Conservation (phyloP, 2,888 invertebrate species). For the Xestoiulus laeticollis region DNA sequence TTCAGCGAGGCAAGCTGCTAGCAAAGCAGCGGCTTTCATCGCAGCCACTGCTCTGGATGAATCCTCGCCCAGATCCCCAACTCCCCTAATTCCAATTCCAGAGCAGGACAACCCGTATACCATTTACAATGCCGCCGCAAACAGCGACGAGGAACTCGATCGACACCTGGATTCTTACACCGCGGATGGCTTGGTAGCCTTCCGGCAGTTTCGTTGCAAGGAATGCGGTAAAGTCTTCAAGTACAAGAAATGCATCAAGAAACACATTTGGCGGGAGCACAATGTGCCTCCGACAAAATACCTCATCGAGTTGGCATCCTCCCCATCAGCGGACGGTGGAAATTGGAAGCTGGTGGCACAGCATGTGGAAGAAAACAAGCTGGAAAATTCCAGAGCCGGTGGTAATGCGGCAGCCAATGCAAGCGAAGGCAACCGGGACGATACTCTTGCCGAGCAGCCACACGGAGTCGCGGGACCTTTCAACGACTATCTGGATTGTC, state of each 20-base stretch:
- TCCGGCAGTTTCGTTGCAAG: conserved; percentile 16
- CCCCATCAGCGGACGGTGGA: background rate
- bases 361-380: background rate
- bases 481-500: conserved; percentile 47
- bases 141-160: conserved; percentile 41
- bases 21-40: conserved; percentile 42
- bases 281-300: background rate
- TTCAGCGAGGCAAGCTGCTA: conserved; percentile 44
- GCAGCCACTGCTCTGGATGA: background rate
- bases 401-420: background rate
- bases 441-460: background rate
- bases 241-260: conserved; percentile 27
- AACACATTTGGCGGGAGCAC: conserved; percentile 44
- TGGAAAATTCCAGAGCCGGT: background rate
- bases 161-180: conserved; percentile 42
- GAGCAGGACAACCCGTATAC: background rate
- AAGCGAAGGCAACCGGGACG: background rate
- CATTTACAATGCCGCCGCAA: background rate
- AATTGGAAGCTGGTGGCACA: conserved; percentile 27
- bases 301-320: conserved; percentile 13
- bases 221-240: conserved; percentile 22
- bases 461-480: background rate
- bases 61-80: background rate
- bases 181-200: background rate
- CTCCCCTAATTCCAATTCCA: conserved; percentile 15